Evolutionary conservation across 2,797 vertebrate species (phyloP).

Genomic region (Nasua narica): DNA sequence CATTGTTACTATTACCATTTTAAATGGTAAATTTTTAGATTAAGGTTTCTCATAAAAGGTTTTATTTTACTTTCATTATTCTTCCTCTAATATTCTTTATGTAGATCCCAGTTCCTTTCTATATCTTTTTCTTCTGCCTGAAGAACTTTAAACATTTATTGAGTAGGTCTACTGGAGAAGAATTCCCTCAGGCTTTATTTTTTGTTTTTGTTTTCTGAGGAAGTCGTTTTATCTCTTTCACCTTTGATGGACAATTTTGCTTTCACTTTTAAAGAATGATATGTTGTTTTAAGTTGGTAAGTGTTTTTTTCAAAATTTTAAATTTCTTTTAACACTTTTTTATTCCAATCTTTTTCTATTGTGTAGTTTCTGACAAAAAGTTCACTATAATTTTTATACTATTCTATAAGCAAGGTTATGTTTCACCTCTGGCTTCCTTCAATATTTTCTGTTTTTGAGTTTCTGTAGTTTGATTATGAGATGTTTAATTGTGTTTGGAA

Average conservation of each 20-base stretch:
- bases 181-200: background rate
- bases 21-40: background rate
- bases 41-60: background rate
- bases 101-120: background rate
- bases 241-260: background rate
- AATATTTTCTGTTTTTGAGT: background rate
- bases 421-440: background rate
- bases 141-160: background rate
- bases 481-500: background rate
- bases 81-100: background rate
- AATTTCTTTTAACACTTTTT: background rate
- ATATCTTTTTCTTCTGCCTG: background rate
- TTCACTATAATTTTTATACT: background rate
- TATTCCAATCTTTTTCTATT: background rate
- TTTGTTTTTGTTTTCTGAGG: background rate
- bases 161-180: background rate
- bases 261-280: background rate
- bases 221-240: background rate
- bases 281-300: background rate
- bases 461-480: background rate
- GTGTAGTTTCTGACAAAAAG: background rate
- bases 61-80: background rate
- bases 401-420: background rate
- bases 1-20: background rate
- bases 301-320: background rate